Conservation (phyloP, 1,140 invertebrate species). For the Drosophila bocki region DNA sequence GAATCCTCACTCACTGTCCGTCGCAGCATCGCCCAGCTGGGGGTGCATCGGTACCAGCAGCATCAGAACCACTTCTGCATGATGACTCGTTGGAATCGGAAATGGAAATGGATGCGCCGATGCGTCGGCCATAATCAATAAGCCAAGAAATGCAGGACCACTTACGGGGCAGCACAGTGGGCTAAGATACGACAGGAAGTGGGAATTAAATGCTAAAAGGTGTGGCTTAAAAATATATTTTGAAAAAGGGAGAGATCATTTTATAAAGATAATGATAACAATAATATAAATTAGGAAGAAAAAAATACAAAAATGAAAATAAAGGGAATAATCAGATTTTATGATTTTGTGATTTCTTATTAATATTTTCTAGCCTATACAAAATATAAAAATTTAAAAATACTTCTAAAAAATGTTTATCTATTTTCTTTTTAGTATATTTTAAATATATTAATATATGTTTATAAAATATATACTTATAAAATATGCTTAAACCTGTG, state of each 20-base stretch:
- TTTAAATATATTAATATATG: too few species aligned
- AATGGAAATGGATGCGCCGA: conserved; percentile 68
- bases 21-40: conserved; percentile 35
- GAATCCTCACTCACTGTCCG: conserved; percentile 46
- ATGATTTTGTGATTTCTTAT: too few species aligned
- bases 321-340: too few species aligned
- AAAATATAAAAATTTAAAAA: too few species aligned
- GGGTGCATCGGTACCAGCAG: conserved; percentile 23
- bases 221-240: background rate
- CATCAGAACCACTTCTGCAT: conserved; percentile 22
- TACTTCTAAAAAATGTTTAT: too few species aligned
- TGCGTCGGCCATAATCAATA: conserved; percentile 74
- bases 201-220: background rate
- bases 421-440: too few species aligned
- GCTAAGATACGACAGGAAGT: background rate
- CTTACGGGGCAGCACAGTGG: conserved; percentile 50
- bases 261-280: too few species aligned
- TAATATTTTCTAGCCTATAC: too few species aligned
- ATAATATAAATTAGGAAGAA: too few species aligned
- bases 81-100: conserved; percentile 73
- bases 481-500: too few species aligned
- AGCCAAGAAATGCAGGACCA: conserved; percentile 66
- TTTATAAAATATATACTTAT: too few species aligned
- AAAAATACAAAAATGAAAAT: background rate
- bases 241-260: too few species aligned